Evolutionary conservation across 2,888 invertebrate species (phyloP).

Genomic region (Macrophya annulata): DNA sequence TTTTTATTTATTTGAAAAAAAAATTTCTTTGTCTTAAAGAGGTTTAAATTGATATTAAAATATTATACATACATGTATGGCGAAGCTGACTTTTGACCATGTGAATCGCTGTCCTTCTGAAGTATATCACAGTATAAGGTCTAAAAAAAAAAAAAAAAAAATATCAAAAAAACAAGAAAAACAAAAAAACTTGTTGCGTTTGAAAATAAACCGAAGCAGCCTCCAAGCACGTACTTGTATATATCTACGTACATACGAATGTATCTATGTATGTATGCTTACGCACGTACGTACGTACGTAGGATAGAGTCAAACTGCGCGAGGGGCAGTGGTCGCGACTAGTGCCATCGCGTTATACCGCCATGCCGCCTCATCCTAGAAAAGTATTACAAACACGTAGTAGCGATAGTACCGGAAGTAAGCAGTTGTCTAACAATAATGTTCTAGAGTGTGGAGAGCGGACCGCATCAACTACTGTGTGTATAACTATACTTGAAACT

Average conservation of each 20-base stretch:
- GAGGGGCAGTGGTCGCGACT: background rate
- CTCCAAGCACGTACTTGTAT: constrained; percentile 14
- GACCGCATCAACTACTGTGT: background rate
- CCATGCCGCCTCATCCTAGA: constrained; percentile 58
- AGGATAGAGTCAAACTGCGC: background rate
- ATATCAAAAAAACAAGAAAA: constrained; percentile 15
- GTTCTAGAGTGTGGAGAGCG: constrained; percentile 73
- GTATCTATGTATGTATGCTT: background rate
- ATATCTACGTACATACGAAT: background rate
- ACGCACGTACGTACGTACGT: background rate
- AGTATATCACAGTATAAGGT: background rate
- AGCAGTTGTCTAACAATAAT: constrained; percentile 77
- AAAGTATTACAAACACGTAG: constrained; percentile 78
- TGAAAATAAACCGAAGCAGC: constrained; percentile 49
- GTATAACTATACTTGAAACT: constrained; percentile 19
- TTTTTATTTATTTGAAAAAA: too few species aligned
- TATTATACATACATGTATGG: too few species aligned
- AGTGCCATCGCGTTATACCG: background rate
- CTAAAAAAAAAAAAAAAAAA: background rate
- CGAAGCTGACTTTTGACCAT: too few species aligned
- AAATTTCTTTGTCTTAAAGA: too few species aligned
- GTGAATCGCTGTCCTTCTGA: too few species aligned
- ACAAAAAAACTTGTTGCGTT: constrained; percentile 40
- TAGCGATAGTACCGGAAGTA: constrained; percentile 76
- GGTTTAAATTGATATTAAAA: too few species aligned